Evolutionary conservation across 2,113 vertebrate genomes (phyloP).

Genomic region (Gadus chalcogrammus): DNA sequence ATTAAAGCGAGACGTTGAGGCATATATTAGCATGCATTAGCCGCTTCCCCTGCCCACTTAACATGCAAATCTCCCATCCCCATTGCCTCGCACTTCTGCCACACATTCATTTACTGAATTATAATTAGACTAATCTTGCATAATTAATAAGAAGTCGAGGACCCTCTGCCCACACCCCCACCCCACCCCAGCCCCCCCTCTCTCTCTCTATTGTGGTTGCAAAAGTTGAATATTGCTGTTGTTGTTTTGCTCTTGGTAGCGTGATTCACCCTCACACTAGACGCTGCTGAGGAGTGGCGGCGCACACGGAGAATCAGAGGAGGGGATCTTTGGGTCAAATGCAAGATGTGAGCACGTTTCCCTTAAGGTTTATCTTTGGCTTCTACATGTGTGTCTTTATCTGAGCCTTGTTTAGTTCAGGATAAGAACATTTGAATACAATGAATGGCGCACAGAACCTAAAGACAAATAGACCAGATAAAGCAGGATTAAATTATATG

Average conservation of each 20-base stretch:
- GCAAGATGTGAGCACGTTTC: slow-evolving; percentile 35
- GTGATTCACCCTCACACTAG: slow-evolving; percentile 65
- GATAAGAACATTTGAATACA: no score
- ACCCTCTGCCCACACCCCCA: slow-evolving; percentile 70
- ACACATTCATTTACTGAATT: slow-evolving; percentile 99
- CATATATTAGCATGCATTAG: slow-evolving; percentile 99
- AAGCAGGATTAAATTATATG: no score
- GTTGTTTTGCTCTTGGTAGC: slow-evolving; percentile 75
- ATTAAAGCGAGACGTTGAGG: slow-evolving; percentile 98
- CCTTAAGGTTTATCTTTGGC: slow-evolving; percentile 39
- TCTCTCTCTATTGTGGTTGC: slow-evolving; percentile 63
- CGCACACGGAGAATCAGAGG: slow-evolving; percentile 38
- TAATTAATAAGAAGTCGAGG: slow-evolving; percentile 99
- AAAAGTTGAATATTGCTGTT: slow-evolving; percentile 74
- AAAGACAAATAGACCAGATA: no score
- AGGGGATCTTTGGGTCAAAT: slow-evolving; percentile 55
- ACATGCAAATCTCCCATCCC: slow-evolving; percentile 99
- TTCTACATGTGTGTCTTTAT: slow-evolving; percentile 32
- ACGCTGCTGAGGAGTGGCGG: slow-evolving; percentile 31
- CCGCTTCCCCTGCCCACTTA: slow-evolving; percentile 98
- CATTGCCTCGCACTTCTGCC: slow-evolving; percentile 99
- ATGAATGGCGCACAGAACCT: no score
- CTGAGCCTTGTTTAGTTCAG: slow-evolving; percentile 25
- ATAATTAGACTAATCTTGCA: slow-evolving; percentile 99
- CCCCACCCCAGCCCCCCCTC: slow-evolving; percentile 61